Evolutionary conservation across 2,113 vertebrate species (phyloP).

Genomic region (Clarias gariepinus): DNA sequence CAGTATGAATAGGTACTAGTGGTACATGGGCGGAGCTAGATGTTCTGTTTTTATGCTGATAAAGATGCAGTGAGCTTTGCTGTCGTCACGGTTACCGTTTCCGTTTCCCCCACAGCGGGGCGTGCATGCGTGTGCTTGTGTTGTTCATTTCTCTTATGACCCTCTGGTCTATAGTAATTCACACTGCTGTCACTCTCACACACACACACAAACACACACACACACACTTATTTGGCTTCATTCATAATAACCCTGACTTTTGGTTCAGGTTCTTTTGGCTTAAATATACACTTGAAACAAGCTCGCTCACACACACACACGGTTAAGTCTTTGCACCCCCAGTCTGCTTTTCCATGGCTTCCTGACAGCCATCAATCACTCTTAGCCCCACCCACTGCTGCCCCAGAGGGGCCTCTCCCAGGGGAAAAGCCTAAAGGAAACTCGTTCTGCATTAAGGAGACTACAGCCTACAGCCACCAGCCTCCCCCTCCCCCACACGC

Average conservation of each 20-base stretch:
- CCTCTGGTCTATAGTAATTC: too few relatives aligned
- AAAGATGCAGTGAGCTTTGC: background rate
- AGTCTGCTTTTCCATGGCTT: slow-evolving; percentile 40
- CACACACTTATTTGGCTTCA: too few relatives aligned
- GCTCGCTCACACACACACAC: slow-evolving; percentile 53
- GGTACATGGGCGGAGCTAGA: background rate
- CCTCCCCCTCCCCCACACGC: background rate
- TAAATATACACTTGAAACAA: too few relatives aligned
- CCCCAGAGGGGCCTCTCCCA: slow-evolving; percentile 35
- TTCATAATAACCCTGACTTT: too few relatives aligned
- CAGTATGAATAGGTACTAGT: background rate
- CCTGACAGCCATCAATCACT: slow-evolving; percentile 57
- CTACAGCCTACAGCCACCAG: slow-evolving; percentile 30
- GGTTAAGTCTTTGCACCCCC: background rate
- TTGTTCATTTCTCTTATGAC: too few relatives aligned
- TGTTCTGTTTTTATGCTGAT: background rate
- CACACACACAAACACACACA: background rate
- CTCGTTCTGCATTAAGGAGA: slow-evolving; percentile 45
- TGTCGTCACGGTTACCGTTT: background rate
- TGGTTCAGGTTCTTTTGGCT: too few relatives aligned
- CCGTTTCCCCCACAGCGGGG: background rate
- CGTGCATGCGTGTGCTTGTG: background rate
- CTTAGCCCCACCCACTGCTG: slow-evolving; percentile 19
- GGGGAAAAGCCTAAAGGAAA: slow-evolving; percentile 40
- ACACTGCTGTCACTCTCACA: too few relatives aligned